Evolutionary conservation across 2,888 invertebrate genomes (phyloP), one percentile per base, ranked within the genome.

Genomic region (Clistopyga incitator): DNA sequence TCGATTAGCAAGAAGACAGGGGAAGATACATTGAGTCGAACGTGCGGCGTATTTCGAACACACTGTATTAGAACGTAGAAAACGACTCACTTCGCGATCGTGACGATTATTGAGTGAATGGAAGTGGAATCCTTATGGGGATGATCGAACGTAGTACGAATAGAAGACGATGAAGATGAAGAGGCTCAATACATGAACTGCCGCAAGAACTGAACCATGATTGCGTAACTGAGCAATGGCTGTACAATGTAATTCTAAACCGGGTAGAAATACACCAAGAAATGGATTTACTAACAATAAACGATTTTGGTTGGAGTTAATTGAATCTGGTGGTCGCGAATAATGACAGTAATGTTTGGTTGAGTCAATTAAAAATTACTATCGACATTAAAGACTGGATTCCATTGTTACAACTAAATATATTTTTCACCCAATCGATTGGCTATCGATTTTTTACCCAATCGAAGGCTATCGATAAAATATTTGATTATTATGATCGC

Each of bases 21-120:
- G 29, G 23, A 18, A 50, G 42, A 75, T 34, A 75, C 64, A 50
- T 38, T n/a, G 47, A 34, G 29, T 29, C 47, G n/a, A 77, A 77
- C 68, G 68, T 77, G 77, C 68, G n/a, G 34, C 15, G 68, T 47
- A 59, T 77, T 42, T 61, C 47, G 59, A 77, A 68, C 56, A 61
- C 45, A 3, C 29, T 29, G 29, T 42, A n/a, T n/a, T n/a, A 45
- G 25, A 23, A 47, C 42, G 38, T 38, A 59, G 67, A 59, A 75
- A 75, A 59, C 20, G 56, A n/a, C 42, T 45, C 42, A 25, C 15
- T 56, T 11, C 23, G 2, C 25, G 13, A 13, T 6, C 65, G 65
- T 45, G 11, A 67, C 47, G 45, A 47, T 67, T n/a, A 25, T 15
- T 8, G n/a, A 47, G 47, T 47, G 23, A 67, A 47, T 4, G 20